phyloP scores from a whole-genome alignment of 2,797 vertebrate species.

The Diceros bicornis region DNA sequence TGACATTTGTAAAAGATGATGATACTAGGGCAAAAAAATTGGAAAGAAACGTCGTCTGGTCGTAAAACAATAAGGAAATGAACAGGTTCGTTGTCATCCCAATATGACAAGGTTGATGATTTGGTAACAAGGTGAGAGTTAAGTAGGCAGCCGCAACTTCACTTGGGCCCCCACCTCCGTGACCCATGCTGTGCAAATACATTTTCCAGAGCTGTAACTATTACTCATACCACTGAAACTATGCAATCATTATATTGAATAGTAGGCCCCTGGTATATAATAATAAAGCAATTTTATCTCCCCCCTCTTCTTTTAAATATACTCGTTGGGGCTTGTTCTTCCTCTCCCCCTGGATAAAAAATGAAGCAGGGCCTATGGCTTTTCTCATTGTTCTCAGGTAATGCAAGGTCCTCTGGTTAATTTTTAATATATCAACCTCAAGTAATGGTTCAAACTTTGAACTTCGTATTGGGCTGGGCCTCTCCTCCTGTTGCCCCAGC shows the following conservation, averaged over 20 bases:
- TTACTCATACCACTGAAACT: background rate
- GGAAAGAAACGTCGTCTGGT: background rate
- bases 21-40: background rate
- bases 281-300: background rate
- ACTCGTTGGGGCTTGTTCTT: background rate
- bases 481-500: background rate
- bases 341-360: background rate
- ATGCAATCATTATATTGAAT: background rate
- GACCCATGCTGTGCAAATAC: background rate
- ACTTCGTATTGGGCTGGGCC: background rate
- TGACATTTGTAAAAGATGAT: background rate
- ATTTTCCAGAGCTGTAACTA: background rate
- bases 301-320: background rate
- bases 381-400: slow-evolving; percentile 6
- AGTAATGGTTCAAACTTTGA: background rate
- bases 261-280: background rate
- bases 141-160: background rate
- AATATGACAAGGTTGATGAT: background rate
- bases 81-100: background rate
- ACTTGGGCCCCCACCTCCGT: background rate
- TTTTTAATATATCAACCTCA: background rate
- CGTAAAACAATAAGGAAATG: slow-evolving; percentile 12
- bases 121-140: background rate
- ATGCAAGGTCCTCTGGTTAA: background rate
- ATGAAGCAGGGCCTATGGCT: background rate